These are phyloP conservation scores for Seira ritae DNA, from an alignment of 2,888 invertebrate species.

Conservation along the genomic window DNA sequence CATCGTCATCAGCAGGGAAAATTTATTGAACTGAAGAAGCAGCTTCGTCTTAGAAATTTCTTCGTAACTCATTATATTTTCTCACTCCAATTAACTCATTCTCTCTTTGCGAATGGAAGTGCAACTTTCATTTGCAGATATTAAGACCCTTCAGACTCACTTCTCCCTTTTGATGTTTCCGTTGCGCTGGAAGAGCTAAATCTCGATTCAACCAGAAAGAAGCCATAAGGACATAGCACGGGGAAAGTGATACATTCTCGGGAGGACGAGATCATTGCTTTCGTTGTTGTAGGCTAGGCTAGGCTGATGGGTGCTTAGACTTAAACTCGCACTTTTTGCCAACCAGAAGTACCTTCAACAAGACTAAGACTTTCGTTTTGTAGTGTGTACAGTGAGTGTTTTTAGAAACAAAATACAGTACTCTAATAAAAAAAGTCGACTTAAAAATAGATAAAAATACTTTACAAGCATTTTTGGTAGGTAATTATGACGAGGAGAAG, in stretches of 20 bases:
- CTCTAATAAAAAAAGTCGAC: too few species aligned
- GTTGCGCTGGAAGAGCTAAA: not conserved
- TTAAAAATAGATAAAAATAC: too few species aligned
- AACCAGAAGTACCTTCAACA: too few species aligned
- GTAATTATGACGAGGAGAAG: too few species aligned
- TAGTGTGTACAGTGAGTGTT: too few species aligned
- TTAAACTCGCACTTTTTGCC: too few species aligned
- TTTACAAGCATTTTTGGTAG: too few species aligned
- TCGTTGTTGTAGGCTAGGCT: too few species aligned
- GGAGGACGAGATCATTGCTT: too few species aligned
- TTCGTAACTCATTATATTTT: not conserved
- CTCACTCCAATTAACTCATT: not conserved
- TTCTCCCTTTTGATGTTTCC: not conserved
- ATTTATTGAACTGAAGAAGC: not conserved
- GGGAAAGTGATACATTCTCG: not conserved
- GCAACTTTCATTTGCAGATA: not conserved
- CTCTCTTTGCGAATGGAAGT: slow-evolving; percentile 8
- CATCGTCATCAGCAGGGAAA: not conserved
- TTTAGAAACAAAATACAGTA: too few species aligned
- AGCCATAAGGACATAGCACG: not conserved
- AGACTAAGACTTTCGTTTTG: too few species aligned
- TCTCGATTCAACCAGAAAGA: not conserved
- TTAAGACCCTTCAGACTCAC: not conserved
- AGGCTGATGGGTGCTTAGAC: too few species aligned
- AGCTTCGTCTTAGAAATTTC: not conserved